Evolutionary conservation across 2,113 vertebrate species (phyloP), one percentile per base, ranked within the genome.

Genomic region (Bufo gargarizans): DNA sequence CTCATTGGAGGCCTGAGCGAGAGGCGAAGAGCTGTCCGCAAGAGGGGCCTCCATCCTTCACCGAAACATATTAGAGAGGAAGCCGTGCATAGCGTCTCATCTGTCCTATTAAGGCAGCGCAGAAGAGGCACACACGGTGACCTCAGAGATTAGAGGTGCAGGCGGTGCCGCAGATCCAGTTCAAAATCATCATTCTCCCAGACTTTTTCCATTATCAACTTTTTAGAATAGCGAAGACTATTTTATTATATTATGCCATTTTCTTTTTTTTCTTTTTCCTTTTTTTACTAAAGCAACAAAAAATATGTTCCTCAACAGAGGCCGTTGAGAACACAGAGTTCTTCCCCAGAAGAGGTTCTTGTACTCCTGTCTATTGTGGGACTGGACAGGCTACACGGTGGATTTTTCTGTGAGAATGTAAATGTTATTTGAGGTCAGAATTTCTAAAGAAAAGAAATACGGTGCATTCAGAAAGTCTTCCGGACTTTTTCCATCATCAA

Each of bases 1-100:
- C 82, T 89, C 82, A 89, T 89, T 89, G 87, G 81, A 84, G 81
- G 87, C 81, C 65, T 78, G 82, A 78, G 87, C 87, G 58, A 88
- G 87, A 88, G 87, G 71, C 87, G 45, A 74, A 47, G 67, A 83
- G 86, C 86, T 65, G 86, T 80, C 74, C 56, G 86, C 69, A 2
- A 84, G 72, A 84, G 58, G 61, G 82, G 87, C 74, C 87, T 89
- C 72, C 71, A 89, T 89, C 58, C 82, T 47, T 89, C 87, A 89
- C 87, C 10, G 56, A 78, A 69, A 84, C 72, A 78, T 82, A 89
- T 89, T 84, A 84, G 87, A 77, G 81, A 78, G 55, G 49, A 82
- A 82, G 61, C 72, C 82, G 87, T 89, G 87, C 87, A 17, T 82
- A 11, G 87, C 58, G 77, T 50, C 87, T 89, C 87, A 89, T 89